A percentile compares a stretch with the other conserved stretches of the same genome.
Conservation (phyloP, 1,140 invertebrate species). For the Drosophila chauvacae region DNA sequence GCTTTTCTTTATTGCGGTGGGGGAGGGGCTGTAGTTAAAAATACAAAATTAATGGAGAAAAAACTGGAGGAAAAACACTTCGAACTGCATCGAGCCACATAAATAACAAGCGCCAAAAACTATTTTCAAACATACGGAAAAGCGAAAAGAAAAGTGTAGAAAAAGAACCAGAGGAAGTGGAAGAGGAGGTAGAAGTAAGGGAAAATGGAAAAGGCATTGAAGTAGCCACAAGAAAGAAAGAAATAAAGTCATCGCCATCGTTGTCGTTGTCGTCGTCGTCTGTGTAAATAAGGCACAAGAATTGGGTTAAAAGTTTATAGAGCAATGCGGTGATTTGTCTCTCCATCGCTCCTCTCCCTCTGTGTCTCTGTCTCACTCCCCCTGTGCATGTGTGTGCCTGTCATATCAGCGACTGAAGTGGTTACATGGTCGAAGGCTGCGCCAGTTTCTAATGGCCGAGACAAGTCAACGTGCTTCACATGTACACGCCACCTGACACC, state of each 20-base stretch:
- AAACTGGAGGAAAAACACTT: slow-evolving; percentile 28
- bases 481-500: slow-evolving; percentile 39
- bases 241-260: slow-evolving; percentile 64
- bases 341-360: slow-evolving; percentile 12
- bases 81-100: slow-evolving; percentile 46
- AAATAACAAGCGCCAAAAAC: slow-evolving; percentile 50
- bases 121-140: slow-evolving; percentile 31
- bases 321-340: slow-evolving; percentile 77
- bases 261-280: slow-evolving; percentile 52
- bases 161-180: not conserved
- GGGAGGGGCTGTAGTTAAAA: slow-evolving; percentile 34
- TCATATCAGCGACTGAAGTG: slow-evolving; percentile 72
- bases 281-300: slow-evolving; percentile 78
- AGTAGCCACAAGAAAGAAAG: slow-evolving; percentile 29
- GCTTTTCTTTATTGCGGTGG: no score
- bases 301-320: slow-evolving; percentile 82
- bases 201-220: slow-evolving; percentile 17
- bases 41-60: slow-evolving; percentile 51
- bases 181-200: not conserved
- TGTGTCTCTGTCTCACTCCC: not conserved
- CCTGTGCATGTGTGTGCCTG: slow-evolving; percentile 28
- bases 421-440: slow-evolving; percentile 79
- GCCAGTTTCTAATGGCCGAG: slow-evolving; percentile 66
- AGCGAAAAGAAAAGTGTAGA: not conserved
- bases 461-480: slow-evolving; percentile 64